Evolutionary conservation across 2,113 vertebrate genomes (phyloP).

Genomic region (Pachypanchax playfairii): DNA sequence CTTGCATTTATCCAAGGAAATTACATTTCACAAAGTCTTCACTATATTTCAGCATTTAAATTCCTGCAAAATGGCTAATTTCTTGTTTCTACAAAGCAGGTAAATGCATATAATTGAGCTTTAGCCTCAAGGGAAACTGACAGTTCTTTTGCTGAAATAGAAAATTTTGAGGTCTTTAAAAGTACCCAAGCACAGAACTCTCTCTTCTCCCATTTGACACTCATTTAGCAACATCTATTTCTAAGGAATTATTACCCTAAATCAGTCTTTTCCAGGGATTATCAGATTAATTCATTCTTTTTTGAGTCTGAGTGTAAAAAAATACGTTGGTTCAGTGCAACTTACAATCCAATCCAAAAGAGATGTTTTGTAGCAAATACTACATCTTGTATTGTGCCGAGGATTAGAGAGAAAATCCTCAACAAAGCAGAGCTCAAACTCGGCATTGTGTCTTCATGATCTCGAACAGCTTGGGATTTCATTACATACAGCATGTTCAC

Average conservation of each 20-base stretch:
- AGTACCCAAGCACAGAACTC: neutral
- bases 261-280: neutral
- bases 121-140: neutral
- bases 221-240: neutral
- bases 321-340: conserved; percentile 13
- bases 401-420: conserved; percentile 53
- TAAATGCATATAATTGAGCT: neutral
- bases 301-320: conserved; percentile 13
- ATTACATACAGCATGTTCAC: conserved; percentile 34
- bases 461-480: conserved; percentile 39
- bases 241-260: neutral
- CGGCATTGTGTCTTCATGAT: conserved; percentile 42
- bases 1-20: no score
- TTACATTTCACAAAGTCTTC: no score
- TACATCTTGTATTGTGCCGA: conserved; percentile 16
- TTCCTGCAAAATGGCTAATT: no score
- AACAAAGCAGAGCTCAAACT: conserved; percentile 43
- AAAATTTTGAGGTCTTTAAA: neutral
- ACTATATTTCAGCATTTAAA: no score
- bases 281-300: neutral
- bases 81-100: neutral
- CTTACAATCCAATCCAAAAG: neutral
- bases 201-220: neutral
- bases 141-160: neutral
- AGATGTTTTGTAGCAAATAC: conserved; percentile 17